A percentile compares a stretch with the other conserved stretches of the same genome.
Conservation (phyloP, 2,113 vertebrate genomes). For the Trematomus loennbergii region DNA sequence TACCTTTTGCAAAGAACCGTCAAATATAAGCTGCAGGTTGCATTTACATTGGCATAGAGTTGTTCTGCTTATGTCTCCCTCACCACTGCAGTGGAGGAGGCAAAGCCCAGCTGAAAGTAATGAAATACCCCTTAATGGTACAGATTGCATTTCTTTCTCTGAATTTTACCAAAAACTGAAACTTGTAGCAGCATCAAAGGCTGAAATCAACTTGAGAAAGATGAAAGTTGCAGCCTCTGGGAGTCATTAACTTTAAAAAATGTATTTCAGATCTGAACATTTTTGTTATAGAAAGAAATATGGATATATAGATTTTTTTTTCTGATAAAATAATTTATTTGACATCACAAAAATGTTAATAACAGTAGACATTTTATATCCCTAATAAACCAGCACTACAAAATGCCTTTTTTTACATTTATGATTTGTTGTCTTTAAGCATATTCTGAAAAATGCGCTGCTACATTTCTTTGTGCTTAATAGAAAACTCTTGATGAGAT, state of each 20-base stretch:
- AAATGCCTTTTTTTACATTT: slow-evolving; percentile 15
- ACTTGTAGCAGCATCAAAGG: not conserved
- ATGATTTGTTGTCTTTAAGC: slow-evolving; percentile 51
- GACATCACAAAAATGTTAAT: not conserved
- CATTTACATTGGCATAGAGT: slow-evolving; percentile 36
- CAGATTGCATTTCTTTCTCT: not conserved
- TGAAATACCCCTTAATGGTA: slow-evolving; percentile 22
- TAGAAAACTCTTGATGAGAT: slow-evolving; percentile 72
- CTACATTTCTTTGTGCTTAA: slow-evolving; percentile 63
- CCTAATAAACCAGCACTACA: not conserved
- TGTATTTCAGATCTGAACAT: not conserved
- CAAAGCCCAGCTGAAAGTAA: slow-evolving; percentile 5
- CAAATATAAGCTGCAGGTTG: slow-evolving; percentile 62
- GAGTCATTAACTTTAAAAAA: not conserved
- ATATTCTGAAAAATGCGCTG: slow-evolving; percentile 53
- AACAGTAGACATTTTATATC: not conserved
- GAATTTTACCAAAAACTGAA: slow-evolving; percentile 20
- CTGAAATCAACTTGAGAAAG: not conserved
- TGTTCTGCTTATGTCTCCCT: slow-evolving; percentile 24
- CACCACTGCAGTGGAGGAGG: slow-evolving; percentile 42
- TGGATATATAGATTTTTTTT: slow-evolving; percentile 12
- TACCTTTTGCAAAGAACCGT: slow-evolving; percentile 54
- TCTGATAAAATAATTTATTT: not conserved
- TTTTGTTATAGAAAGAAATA: slow-evolving; percentile 13
- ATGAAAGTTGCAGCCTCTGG: slow-evolving; percentile 12